Conservation (phyloP, 2,797 vertebrate genomes). For the Falco biarmicus region DNA sequence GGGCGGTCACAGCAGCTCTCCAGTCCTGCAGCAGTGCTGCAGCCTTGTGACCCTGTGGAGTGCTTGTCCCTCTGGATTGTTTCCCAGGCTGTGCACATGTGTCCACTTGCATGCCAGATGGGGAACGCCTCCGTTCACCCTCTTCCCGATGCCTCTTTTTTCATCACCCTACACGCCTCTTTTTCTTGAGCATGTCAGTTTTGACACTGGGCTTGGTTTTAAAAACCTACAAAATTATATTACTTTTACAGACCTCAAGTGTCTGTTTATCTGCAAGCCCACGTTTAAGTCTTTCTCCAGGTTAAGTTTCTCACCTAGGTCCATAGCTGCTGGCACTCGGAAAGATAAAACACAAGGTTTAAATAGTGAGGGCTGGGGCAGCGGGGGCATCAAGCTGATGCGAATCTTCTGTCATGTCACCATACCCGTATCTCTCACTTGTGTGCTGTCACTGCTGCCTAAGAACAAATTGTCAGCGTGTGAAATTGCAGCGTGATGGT, state of each 20-base stretch:
- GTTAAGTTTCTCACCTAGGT: background rate
- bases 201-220: background rate
- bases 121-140: background rate
- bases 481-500: background rate
- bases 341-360: background rate
- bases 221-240: background rate
- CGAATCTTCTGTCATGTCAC: background rate
- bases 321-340: background rate
- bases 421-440: background rate
- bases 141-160: background rate
- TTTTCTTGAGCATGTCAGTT: background rate
- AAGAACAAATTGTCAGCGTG: background rate
- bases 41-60: background rate
- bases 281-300: background rate
- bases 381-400: background rate
- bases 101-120: background rate
- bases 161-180: background rate
- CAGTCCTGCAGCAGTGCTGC: fast-evolving
- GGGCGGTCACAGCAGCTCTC: background rate
- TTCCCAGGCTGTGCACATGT: background rate
- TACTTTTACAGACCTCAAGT: background rate
- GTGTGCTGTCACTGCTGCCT: background rate
- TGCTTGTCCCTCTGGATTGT: fast-evolving
- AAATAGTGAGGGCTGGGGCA: too few species aligned
- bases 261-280: background rate